A percentile compares a stretch with the other conserved stretches of the same genome.
These are phyloP conservation scores for Xiphophorus couchianus DNA, from an alignment of 2,113 vertebrate species.

Conservation along the genomic window DNA sequence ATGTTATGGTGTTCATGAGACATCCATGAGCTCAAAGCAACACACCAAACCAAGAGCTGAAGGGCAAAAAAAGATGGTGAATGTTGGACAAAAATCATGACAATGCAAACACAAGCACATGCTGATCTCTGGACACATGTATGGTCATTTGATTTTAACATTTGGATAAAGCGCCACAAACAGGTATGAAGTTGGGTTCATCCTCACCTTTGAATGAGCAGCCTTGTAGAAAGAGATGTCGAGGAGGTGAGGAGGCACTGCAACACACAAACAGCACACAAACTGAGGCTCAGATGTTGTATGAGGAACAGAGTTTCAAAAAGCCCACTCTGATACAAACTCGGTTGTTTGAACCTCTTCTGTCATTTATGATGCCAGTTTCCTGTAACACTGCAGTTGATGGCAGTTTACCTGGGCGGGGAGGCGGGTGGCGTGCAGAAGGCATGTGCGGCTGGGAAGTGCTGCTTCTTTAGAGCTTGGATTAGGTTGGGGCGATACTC, in stretches of 20 bases:
- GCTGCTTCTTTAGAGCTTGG: conserved; percentile 98
- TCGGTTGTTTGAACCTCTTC: neutral
- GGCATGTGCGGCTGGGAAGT: conserved; percentile 90
- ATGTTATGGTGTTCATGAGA: conserved; percentile 65
- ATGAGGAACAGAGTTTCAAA: neutral
- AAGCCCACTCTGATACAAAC: neutral
- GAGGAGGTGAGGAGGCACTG: conserved; percentile 92
- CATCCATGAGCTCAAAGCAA: conserved; percentile 71
- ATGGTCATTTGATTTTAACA: conserved; percentile 10
- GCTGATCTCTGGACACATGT: conserved; percentile 11
- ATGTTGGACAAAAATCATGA: conserved; percentile 70
- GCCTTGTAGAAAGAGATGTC: conserved; percentile 91
- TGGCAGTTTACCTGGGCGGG: conserved; percentile 86
- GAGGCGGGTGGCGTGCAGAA: conserved; percentile 92
- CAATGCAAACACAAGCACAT: conserved; percentile 57
- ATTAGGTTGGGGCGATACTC: conserved; percentile 96
- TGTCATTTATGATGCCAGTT: neutral
- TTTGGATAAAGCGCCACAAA: neutral
- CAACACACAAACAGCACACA: conserved; percentile 63
- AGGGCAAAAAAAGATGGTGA: conserved; percentile 64
- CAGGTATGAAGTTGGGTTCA: neutral
- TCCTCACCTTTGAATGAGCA: conserved; percentile 93
- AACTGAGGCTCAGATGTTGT: neutral
- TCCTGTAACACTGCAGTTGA: neutral
- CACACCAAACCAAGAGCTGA: conserved; percentile 69